Evolutionary conservation across 2,797 vertebrate genomes (phyloP), one percentile per base, ranked within the genome.

Genomic region (Octomys mimax): DNA sequence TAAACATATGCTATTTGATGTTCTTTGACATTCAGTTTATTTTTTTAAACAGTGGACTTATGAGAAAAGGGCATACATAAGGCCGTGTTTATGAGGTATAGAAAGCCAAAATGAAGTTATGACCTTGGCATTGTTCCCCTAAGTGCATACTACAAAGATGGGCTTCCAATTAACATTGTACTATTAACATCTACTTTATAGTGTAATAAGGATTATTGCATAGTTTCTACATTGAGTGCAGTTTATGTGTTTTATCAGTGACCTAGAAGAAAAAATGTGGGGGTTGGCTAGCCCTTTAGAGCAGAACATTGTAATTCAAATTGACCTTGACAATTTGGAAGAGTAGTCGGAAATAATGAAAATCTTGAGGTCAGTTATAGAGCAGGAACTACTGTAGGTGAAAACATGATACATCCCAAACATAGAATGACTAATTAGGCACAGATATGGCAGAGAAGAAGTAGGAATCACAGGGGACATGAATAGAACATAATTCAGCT

Each of bases 311-410:
- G 79, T 85, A 95, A 94, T 87, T 95, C 80, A 97, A 78, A 96
- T 87, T 94, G 94, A 96, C 71, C 87, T 95, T 94, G 89, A 94
- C 87, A 95, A 79, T n/a, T 95, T 95, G 78, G 49, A 78, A 96
- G 33, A 91, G 80, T 75, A 94, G 68, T 66, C 18, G 59, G 64
- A 96, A 97, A 89, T 75, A 94, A 94, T 89, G 68, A 92, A 95
- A 97, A 92, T 83, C 66, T 31, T 82, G 91, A 94, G 78, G 78
- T 93, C 82, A 97, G 36, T 8, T 95, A 92, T 64, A 96, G 92
- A 91, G 78, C 73, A 92, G 49, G 26, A 94, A 66, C n/a, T 87
- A 89, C n/a, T 81, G 1, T 78, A 95, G 75, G 79, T n/a, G 80
- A 93, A 86, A 85, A 66, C 64, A 95, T 64, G 39, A 91, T 91